Conservation (phyloP, 2,797 vertebrate genomes). For the Rhyacichthys aspro region DNA sequence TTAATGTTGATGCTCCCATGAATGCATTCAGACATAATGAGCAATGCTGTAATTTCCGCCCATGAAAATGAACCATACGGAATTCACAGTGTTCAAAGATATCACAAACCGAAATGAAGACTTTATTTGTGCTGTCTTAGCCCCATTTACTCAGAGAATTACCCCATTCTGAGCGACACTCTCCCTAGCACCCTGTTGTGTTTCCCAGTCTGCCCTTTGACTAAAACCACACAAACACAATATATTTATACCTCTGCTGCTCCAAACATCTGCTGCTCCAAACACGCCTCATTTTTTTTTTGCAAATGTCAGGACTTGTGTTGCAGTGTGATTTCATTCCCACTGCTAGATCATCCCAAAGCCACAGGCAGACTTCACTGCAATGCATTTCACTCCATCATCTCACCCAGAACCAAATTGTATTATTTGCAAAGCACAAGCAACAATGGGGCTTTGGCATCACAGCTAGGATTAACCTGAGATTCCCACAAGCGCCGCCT, state of each 20-base stretch:
- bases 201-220: conserved; percentile 60
- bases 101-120: conserved; percentile 41
- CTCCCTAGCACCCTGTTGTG: conserved; percentile 50
- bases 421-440: conserved; percentile 58
- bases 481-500: conserved; percentile 63
- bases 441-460: conserved; percentile 68
- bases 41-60: conserved; percentile 39
- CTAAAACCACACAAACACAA: conserved; percentile 62
- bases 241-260: conserved; percentile 39
- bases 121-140: conserved; percentile 60
- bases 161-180: conserved; percentile 49
- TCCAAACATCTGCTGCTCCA: conserved; percentile 72
- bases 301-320: conserved; percentile 50
- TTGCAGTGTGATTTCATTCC: conserved; percentile 65
- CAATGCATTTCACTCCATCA: conserved; percentile 54
- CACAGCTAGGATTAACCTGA: conserved; percentile 69
- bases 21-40: conserved; percentile 43
- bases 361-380: conserved; percentile 54
- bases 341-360: conserved; percentile 63
- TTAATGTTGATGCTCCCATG: conserved; percentile 42
- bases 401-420: conserved; percentile 62
- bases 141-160: conserved; percentile 70
- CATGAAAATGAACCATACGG: conserved; percentile 46
- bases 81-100: conserved; percentile 40
- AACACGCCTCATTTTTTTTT: conserved; percentile 36